phyloP scores from a whole-genome alignment of 2,797 vertebrate genomes.

The Karalla daura region DNA sequence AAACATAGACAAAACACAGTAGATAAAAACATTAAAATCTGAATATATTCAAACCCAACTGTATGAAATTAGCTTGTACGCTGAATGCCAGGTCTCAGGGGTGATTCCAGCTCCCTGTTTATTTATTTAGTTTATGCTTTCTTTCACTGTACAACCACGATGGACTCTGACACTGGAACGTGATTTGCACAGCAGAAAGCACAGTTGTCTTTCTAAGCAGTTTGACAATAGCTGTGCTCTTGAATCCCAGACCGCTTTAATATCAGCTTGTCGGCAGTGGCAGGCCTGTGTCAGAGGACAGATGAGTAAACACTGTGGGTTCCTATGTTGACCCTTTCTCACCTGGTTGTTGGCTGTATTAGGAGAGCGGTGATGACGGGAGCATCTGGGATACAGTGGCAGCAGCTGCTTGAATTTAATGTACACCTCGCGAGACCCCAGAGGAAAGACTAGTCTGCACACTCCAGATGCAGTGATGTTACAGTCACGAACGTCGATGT shows the following conservation, averaged over 20 bases:
- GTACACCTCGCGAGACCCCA: not conserved
- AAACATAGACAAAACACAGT: no score
- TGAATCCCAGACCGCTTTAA: not conserved
- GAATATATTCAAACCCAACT: no score
- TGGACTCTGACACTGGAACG: not conserved
- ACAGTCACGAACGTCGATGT: no score
- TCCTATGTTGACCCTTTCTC: not conserved
- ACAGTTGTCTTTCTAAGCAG: not conserved
- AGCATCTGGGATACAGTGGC: not conserved
- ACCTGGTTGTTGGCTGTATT: constrained; percentile 1
- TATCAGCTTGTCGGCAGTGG: not conserved
- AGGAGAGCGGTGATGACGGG: constrained; percentile 3
- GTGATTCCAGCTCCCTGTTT: not conserved
- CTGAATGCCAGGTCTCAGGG: not conserved
- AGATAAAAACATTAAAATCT: no score
- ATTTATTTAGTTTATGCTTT: not conserved
- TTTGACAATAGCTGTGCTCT: not conserved
- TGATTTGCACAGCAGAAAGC: not conserved
- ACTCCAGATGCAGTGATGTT: no score
- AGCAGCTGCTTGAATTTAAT: not conserved
- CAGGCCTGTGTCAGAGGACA: not conserved
- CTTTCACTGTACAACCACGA: not conserved
- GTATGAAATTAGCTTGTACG: no score
- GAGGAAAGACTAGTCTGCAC: not conserved
- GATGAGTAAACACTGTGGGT: not conserved